These are phyloP conservation scores for Pseudomugil gertrudae DNA, from an alignment of 2,797 vertebrate species.

Conservation along the genomic window DNA sequence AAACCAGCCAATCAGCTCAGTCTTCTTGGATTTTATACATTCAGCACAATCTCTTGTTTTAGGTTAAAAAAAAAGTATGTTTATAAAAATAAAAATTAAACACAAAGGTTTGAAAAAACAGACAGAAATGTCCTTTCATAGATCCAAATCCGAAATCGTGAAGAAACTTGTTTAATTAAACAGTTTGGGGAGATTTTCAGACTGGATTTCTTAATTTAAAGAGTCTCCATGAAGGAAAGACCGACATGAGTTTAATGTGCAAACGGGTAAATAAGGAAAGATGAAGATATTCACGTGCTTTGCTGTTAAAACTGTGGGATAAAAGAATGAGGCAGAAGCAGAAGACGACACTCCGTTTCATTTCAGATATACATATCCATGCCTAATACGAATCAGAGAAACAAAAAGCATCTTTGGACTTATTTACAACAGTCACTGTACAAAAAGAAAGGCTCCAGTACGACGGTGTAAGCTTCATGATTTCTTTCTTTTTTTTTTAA, in stretches of 20 bases:
- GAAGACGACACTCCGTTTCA: conserved; percentile 69
- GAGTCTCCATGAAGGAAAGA: conserved; percentile 16
- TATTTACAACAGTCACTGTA: conserved; percentile 74
- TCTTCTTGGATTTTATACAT: conserved; percentile 67
- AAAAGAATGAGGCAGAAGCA: conserved; percentile 70
- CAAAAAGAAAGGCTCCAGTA: conserved; percentile 71
- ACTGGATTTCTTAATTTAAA: conserved; percentile 36
- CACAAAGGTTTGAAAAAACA: background rate
- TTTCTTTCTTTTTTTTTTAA: conserved; percentile 52
- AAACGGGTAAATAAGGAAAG: conserved; percentile 41
- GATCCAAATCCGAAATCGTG: conserved; percentile 10
- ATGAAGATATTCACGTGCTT: conserved; percentile 59
- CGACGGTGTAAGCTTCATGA: conserved; percentile 67
- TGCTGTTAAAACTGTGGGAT: conserved; percentile 34
- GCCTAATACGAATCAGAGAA: conserved; percentile 63
- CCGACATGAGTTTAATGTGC: conserved; percentile 46
- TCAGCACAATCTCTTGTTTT: conserved; percentile 58
- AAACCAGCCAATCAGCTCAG: conserved; percentile 36
- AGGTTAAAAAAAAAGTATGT: conserved; percentile 18
- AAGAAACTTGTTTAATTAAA: conserved; percentile 7
- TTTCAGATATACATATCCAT: conserved; percentile 77
- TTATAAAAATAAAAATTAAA: background rate
- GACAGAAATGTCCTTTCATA: conserved; percentile 20
- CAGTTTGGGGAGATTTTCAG: conserved; percentile 13
- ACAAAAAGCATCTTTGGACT: conserved; percentile 57